These are phyloP conservation scores for Oxyscelio sp. DNA, from an alignment of 2,888 invertebrate species.

Conservation along the genomic window DNA sequence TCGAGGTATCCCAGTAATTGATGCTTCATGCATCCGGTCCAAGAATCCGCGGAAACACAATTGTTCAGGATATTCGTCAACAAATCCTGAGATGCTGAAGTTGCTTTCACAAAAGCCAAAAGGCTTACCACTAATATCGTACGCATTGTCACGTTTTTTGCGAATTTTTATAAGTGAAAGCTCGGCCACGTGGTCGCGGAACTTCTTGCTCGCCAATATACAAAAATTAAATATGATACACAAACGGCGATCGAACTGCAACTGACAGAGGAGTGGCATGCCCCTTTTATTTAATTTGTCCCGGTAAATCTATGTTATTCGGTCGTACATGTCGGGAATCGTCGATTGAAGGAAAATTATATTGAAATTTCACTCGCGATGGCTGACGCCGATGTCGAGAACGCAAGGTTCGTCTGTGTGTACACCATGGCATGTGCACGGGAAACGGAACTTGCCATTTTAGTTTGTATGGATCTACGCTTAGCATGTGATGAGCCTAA, in stretches of 20 bases:
- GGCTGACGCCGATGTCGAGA: constrained; percentile 65
- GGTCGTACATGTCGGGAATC: constrained; percentile 88
- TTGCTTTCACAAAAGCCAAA: constrained; percentile 91
- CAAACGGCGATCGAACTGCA: constrained; percentile 88
- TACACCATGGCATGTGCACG: constrained; percentile 85
- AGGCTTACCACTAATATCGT: constrained; percentile 78
- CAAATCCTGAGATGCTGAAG: constrained; percentile 86
- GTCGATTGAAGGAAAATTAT: constrained; percentile 87
- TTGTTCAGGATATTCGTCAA: constrained; percentile 90
- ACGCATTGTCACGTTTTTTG: constrained; percentile 78
- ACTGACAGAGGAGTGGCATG: constrained; percentile 88
- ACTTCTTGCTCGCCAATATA: constrained; percentile 49
- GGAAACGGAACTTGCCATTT: constrained; percentile 86
- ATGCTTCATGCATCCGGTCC: constrained; percentile 93
- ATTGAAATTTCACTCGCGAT: constrained; percentile 88
- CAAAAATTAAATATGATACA: constrained; percentile 58
- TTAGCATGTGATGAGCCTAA: constrained; percentile 48
- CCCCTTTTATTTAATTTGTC: constrained; percentile 88
- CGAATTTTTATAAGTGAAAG: constrained; percentile 35
- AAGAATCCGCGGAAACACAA: constrained; percentile 92
- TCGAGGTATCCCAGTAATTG: constrained; percentile 94
- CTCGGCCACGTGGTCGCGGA: constrained; percentile 71
- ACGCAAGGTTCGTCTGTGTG: constrained; percentile 74
- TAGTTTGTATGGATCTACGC: constrained; percentile 79
- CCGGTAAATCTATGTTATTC: constrained; percentile 88